Conservation (phyloP, 2,113 vertebrate species). For the Leucopternis melanops region DNA sequence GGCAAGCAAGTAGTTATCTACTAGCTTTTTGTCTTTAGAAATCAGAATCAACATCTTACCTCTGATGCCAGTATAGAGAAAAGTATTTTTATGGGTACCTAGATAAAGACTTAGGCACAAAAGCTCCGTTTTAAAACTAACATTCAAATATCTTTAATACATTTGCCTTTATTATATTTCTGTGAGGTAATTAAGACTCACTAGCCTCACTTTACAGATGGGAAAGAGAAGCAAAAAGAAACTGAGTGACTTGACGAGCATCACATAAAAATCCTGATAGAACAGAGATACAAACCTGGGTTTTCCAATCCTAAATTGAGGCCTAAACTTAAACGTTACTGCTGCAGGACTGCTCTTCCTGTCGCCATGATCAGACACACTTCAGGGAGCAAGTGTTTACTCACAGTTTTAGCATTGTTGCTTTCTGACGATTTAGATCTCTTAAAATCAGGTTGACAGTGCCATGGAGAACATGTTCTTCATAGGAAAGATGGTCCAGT, state of each 20-base stretch:
- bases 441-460: neutral
- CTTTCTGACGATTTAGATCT: conserved; percentile 26
- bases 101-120: neutral
- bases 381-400: neutral
- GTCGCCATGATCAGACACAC: neutral
- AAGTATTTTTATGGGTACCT: neutral
- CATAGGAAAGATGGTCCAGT: conserved; percentile 1
- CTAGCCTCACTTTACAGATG: neutral
- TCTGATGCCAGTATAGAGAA: neutral
- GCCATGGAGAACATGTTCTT: neutral
- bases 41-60: neutral
- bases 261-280: neutral
- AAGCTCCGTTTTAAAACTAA: neutral
- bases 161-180: neutral
- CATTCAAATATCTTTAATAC: neutral
- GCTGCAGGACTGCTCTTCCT: neutral
- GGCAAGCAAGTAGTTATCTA: neutral
- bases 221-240: neutral
- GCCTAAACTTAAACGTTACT: neutral
- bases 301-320: neutral
- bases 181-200: neutral
- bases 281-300: neutral
- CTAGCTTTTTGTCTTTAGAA: neutral
- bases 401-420: conserved; percentile 7
- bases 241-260: neutral